A percentile compares a stretch with the other conserved stretches of the same genome.
Evolutionary conservation across 2,888 invertebrate species (phyloP).

Genomic region (Ichneumoninae sp.): DNA sequence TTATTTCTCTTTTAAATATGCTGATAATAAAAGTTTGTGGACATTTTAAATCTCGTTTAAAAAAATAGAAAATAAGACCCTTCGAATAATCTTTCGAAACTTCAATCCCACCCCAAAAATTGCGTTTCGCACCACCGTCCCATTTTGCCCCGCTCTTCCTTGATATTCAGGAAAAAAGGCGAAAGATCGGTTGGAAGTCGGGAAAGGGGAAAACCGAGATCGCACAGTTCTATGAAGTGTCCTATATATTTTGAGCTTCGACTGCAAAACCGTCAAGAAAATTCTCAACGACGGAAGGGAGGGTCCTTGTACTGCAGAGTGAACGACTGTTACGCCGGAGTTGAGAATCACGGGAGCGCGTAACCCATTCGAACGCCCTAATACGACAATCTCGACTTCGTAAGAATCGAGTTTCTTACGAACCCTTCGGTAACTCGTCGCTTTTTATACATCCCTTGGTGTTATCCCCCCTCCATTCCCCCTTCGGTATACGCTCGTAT

Average conservation of each 20-base stretch:
- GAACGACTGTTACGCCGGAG: not conserved
- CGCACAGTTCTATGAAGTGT: not conserved
- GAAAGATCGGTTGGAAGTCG: not conserved
- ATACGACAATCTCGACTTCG: slow-evolving; percentile 17
- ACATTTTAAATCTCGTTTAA: too few relatives aligned
- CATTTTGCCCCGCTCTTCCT: too few relatives aligned
- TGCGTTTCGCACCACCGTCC: too few relatives aligned
- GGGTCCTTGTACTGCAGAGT: not conserved
- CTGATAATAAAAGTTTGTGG: too few relatives aligned
- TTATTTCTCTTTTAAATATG: too few relatives aligned
- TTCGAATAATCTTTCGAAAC: too few relatives aligned
- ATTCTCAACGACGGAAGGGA: not conserved
- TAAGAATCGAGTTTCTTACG: not conserved
- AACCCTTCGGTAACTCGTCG: slow-evolving; percentile 6
- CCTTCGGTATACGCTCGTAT: slow-evolving; percentile 18
- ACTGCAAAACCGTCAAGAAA: not conserved
- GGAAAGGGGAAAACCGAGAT: not conserved
- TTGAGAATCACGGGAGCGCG: slow-evolving; percentile 18
- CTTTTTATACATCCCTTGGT: slow-evolving; percentile 2
- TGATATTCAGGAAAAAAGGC: not conserved
- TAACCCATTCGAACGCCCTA: slow-evolving; percentile 18
- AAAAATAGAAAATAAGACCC: too few relatives aligned
- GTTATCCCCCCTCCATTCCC: not conserved
- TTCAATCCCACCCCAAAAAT: too few relatives aligned
- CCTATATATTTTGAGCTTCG: slow-evolving; percentile 2